Evolutionary conservation across 1,140 invertebrate species (phyloP), one percentile per base, ranked within the genome.

Genomic region (Bombus sylvicola): DNA sequence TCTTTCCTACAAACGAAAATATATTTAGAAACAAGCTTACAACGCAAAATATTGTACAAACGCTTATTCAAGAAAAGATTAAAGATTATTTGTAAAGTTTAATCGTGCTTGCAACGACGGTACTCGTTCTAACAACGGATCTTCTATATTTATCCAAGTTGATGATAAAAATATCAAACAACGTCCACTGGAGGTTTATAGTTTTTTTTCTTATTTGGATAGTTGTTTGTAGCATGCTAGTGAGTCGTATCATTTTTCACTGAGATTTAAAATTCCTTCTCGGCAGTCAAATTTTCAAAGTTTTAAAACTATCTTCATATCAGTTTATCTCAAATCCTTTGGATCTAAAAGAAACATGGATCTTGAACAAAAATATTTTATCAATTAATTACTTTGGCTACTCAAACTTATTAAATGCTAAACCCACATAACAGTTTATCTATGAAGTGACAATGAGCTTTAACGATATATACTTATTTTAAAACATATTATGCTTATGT

Each of bases 121-220:
- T 18, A 64, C 37, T 64, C 10, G 28, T 39, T 77, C 57, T 41
- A 41, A 77, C 37, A 76, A 76, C 31, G 34, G 59, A 41, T 62
- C 9, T 22, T 39, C 39, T 77, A 64, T 77, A 77, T 77, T 77
- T 77, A 64, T 41, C 37, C 10, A 18, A 41, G 28, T 41, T 15
- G 57, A 25, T 39, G 59, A 77, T 77, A 77, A 77, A 77, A 43
- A 64, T 77, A 77, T 41, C 53, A 22, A 31, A 77, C 57, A 39
- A 59, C 10, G 57, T 87, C 59, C 37, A 85, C 81, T 90, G 71
- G 75, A 88, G 66, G 18, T 79, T n/a, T 85, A 89, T 89, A 89
- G 83, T 90, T 90, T 88, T 90, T 88, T 90, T 83, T 88, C 72
- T 53, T 66, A 41, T 73, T 68, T 47, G 39, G 43, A 80, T 68